Conservation (phyloP, 35 echinoderm and acorn worm genomes). For the Apostichopus parvimensis region DNA sequence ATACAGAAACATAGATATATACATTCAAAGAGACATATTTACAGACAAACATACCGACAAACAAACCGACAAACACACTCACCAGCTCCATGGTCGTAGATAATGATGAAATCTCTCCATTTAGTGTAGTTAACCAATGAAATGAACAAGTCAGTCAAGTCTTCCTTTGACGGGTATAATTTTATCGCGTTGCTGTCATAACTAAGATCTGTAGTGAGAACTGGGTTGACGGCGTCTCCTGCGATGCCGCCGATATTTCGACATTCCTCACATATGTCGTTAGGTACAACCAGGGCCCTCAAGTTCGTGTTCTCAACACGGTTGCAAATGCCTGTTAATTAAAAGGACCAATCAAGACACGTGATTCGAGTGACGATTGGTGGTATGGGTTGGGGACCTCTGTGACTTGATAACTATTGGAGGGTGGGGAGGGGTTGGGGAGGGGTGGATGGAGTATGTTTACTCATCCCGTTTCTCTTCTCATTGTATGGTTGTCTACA, state of each 20-base stretch:
- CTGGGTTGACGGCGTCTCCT: slow-evolving; percentile 77
- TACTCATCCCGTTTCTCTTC: too few species aligned
- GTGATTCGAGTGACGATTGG: too few species aligned
- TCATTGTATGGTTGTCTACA: too few species aligned
- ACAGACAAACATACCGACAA: too few species aligned
- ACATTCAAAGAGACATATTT: too few species aligned
- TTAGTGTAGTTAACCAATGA: slow-evolving; percentile 87
- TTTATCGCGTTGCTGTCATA: slow-evolving; percentile 59
- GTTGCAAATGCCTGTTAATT: slow-evolving; percentile 71
- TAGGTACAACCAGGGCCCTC: slow-evolving; percentile 65
- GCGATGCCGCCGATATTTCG: slow-evolving; percentile 71
- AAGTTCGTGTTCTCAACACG: slow-evolving; percentile 54
- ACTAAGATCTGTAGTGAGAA: slow-evolving; percentile 58
- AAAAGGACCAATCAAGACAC: too few species aligned
- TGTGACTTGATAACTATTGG: too few species aligned
- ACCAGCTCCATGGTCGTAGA: slow-evolving; percentile 79
- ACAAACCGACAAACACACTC: slow-evolving; percentile 1
- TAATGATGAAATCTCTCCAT: slow-evolving; percentile 82
- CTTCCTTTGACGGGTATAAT: slow-evolving; percentile 62
- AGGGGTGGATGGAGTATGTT: too few species aligned
- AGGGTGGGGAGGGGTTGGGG: too few species aligned
- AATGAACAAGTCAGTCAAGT: slow-evolving; percentile 55
- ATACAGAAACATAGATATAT: too few species aligned
- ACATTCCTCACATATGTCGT: slow-evolving; percentile 75
- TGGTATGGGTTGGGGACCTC: too few species aligned